Percentiles rank a stretch among this genome's conserved stretches.
Evolutionary conservation across 2,113 vertebrate genomes (phyloP).

Genomic region (Eulemur macaco): DNA sequence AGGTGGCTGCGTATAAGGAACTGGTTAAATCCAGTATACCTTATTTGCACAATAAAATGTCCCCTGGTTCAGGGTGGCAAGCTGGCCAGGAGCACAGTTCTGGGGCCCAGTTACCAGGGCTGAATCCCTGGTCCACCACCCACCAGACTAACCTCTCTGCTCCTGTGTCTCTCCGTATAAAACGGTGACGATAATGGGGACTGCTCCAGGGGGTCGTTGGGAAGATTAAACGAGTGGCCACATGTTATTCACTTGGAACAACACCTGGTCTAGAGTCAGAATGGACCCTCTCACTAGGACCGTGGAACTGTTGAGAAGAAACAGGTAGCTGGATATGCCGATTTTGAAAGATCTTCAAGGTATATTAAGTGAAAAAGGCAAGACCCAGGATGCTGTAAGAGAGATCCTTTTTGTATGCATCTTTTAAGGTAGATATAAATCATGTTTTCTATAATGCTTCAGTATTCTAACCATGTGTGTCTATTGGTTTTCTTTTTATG

Average conservation of each 20-base stretch:
- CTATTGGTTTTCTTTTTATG: neutral
- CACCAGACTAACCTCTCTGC: neutral
- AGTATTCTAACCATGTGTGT: neutral
- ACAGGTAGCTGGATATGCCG: rapidly evolving
- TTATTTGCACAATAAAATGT: neutral
- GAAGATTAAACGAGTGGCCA: neutral
- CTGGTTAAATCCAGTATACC: too few relatives aligned
- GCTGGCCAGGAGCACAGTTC: neutral
- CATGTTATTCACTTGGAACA: neutral
- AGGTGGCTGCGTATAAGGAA: too few relatives aligned
- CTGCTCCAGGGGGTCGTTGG: neutral
- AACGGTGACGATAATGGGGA: neutral
- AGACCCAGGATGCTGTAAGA: neutral
- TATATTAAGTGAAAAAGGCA: neutral
- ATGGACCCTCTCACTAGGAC: neutral
- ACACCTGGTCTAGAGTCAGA: neutral
- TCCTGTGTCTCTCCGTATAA: neutral
- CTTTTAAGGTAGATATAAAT: neutral
- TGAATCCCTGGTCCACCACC: neutral
- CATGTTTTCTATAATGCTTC: neutral
- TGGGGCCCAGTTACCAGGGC: neutral
- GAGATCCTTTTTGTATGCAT: neutral
- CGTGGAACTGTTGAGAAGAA: too few relatives aligned
- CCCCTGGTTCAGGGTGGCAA: neutral
- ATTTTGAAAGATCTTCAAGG: neutral